These are phyloP conservation scores for Passer domesticus DNA, from an alignment of 2,113 vertebrate genomes.

Conservation along the genomic window DNA sequence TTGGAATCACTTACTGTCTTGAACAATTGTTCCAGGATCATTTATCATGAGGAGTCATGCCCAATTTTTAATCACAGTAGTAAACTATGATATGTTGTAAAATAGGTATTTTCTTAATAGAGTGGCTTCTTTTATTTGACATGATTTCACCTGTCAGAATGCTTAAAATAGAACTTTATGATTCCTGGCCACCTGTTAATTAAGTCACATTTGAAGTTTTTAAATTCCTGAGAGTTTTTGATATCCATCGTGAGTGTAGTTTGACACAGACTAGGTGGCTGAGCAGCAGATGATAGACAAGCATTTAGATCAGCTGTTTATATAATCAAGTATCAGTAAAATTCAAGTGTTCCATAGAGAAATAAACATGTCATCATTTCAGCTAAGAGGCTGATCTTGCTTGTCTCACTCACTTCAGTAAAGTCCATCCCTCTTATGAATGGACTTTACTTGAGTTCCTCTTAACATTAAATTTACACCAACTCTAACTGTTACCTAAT, in stretches of 20 bases:
- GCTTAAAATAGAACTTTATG: background rate
- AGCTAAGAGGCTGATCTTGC: background rate
- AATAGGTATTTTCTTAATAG: background rate
- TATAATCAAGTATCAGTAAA: background rate
- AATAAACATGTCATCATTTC: background rate
- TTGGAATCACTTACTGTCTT: background rate
- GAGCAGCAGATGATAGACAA: background rate
- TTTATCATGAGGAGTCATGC: background rate
- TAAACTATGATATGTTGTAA: background rate
- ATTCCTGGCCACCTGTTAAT: background rate
- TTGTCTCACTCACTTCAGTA: background rate
- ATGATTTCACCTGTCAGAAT: background rate
- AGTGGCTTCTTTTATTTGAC: background rate
- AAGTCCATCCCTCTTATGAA: background rate
- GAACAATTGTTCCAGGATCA: background rate
- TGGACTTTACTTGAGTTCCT: background rate
- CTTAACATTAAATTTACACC: background rate
- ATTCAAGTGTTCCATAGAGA: background rate
- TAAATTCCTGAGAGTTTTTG: background rate
- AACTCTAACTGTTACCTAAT: background rate
- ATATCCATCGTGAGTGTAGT: rapidly evolving
- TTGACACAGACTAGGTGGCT: background rate
- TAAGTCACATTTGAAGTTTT: background rate
- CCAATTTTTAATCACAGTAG: background rate
- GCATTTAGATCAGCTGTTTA: background rate